phyloP scores from a whole-genome alignment of 1,140 invertebrate genomes.

The Drosophila lacteicornis region DNA sequence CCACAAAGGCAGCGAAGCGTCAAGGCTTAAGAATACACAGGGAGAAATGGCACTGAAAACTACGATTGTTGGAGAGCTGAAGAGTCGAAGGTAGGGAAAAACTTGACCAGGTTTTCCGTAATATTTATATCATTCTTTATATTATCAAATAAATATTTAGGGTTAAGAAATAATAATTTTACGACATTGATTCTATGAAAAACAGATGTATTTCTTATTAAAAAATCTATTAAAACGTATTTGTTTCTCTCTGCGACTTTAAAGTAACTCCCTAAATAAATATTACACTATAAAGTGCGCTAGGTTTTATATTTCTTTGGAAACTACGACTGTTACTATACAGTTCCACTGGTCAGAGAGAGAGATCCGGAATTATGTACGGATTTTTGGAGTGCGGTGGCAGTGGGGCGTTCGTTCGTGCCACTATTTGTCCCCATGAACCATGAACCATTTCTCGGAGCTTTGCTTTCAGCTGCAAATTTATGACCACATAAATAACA shows the following conservation, averaged over 20 bases:
- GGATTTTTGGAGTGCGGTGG: slow-evolving; percentile 20
- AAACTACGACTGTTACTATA: slow-evolving; percentile 8
- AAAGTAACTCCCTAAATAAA: background rate
- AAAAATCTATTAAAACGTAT: too few relatives aligned
- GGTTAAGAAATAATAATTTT: too few relatives aligned
- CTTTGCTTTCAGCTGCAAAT: slow-evolving; percentile 81
- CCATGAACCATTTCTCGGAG: slow-evolving; percentile 52
- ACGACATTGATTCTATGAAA: too few relatives aligned
- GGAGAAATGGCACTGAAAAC: background rate
- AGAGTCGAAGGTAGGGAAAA: too few relatives aligned
- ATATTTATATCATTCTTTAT: too few relatives aligned
- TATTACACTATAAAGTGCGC: background rate
- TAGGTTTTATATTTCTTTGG: background rate
- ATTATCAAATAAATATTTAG: too few relatives aligned
- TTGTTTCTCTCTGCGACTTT: background rate
- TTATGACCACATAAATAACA: slow-evolving; percentile 80
- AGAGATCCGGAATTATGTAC: slow-evolving; percentile 12
- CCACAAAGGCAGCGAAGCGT: slow-evolving; percentile 62
- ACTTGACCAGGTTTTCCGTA: too few relatives aligned
- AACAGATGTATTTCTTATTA: too few relatives aligned
- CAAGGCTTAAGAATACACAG: slow-evolving; percentile 62
- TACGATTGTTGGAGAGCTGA: too few relatives aligned
- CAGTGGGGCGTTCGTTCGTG: slow-evolving; percentile 14
- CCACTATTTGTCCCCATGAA: slow-evolving; percentile 52
- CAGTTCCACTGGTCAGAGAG: too few relatives aligned